Evolutionary conservation across 1,140 invertebrate genomes (phyloP).

Genomic region (Drosophila navojoa): DNA sequence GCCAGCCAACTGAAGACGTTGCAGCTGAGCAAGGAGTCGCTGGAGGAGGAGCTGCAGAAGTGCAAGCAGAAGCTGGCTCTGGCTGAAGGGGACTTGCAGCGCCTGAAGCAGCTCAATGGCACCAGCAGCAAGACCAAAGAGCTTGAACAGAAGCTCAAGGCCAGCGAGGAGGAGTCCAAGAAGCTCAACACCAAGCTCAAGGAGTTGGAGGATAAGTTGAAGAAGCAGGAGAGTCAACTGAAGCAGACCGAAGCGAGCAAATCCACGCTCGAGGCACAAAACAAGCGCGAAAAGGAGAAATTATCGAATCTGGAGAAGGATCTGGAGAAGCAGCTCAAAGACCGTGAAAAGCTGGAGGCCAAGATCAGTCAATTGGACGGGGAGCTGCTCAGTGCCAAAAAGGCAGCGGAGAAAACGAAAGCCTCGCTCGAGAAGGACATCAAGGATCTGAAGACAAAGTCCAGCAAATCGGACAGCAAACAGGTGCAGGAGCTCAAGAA

Average conservation of each 20-base stretch:
- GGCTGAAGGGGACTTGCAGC: constrained; percentile 73
- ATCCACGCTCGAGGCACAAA: constrained; percentile 59
- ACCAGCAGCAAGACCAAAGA: constrained; percentile 62
- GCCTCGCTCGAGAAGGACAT: constrained; percentile 85
- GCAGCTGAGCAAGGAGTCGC: constrained; percentile 59
- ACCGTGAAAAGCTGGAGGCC: constrained; percentile 70
- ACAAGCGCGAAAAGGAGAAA: constrained; percentile 85
- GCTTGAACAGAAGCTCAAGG: constrained; percentile 74
- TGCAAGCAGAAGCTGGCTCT: constrained; percentile 64
- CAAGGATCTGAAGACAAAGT: constrained; percentile 85
- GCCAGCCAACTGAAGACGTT: constrained; percentile 65
- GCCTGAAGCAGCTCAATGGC: constrained; percentile 60
- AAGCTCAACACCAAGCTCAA: constrained; percentile 70
- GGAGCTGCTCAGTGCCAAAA: constrained; percentile 85
- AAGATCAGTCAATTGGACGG: constrained; percentile 69
- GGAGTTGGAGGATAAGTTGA: constrained; percentile 77
- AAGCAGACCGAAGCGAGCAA: constrained; percentile 70
- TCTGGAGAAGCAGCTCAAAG: constrained; percentile 86
- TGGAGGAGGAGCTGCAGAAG: constrained; percentile 73
- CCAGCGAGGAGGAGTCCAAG: constrained; percentile 71
- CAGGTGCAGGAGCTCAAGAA: constrained; percentile 88
- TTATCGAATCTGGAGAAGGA: constrained; percentile 87
- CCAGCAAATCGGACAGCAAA: constrained; percentile 81
- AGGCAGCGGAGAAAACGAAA: constrained; percentile 85
- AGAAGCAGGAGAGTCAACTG: constrained; percentile 71